Evolutionary conservation across 2,888 invertebrate genomes (phyloP), one percentile per base, ranked within the genome.

Genomic region (Leptopilina myrica): DNA sequence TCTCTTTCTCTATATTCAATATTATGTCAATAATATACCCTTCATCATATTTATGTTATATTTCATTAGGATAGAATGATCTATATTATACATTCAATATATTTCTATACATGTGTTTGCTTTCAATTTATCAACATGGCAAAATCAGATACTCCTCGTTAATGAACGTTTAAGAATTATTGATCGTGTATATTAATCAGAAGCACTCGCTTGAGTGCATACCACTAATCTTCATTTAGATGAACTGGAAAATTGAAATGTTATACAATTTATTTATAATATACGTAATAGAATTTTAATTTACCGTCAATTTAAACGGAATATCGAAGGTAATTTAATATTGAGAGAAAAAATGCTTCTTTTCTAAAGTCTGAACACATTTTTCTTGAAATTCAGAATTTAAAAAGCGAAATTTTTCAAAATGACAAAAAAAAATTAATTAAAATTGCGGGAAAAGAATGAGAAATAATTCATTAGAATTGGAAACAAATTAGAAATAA

Each of bases 11-110:
- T 33, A 11, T 49, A 43, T 43, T 4, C 49, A 49, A 43, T 20
- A 49, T 20, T 43, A 67, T 67, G 46, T 20, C 15, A 66, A 66
- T 66, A 66, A 33, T 33, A 33, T 33, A 33, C 33, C 46, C 49
- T 49, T 49, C 46, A 67, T 69, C 53, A 69, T 69, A 69, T 69
- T 69, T 33, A 69, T 69, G 26, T 46, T 49, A 4, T 49, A 69
- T 69, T 69, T 49, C 20, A 69, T 53, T 69, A 69, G 11, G 46
- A 69, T 14, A 53, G 20, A 69, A 53, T 53, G 20, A 69, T 69
- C 14, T 46, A 20, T 20, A 69, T 67, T 67, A 49, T n/a, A 46
- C 26, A 8, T 26, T 9, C 49, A 69, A 12, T 20, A 20, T 20
- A 20, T 5, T 69, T 69, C 49, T 14, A 33, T 33, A 53, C 69